These are phyloP conservation scores for Ameiurus melas DNA, from an alignment of 2,113 vertebrate genomes.

Conservation along the genomic window DNA sequence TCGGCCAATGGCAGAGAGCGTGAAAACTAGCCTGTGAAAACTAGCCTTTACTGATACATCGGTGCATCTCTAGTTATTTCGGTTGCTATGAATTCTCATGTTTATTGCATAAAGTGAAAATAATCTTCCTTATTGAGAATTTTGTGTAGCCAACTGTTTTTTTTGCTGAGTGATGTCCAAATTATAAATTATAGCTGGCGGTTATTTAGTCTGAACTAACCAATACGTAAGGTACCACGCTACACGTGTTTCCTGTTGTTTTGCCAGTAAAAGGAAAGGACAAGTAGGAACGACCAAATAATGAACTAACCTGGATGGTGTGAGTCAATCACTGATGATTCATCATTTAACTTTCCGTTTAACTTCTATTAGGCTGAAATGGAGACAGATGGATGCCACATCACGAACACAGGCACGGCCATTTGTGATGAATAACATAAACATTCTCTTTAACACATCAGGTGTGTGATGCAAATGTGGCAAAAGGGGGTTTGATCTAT, in stretches of 20 bases:
- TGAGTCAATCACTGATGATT: slow-evolving; percentile 1
- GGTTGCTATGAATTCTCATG: no score
- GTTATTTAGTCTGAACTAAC: no score
- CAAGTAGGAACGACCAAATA: not conserved
- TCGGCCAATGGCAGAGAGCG: no score
- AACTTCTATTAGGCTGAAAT: not conserved
- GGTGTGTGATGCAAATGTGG: slow-evolving; percentile 38
- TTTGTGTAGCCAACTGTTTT: no score
- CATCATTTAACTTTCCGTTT: not conserved
- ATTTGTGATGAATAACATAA: slow-evolving; percentile 10
- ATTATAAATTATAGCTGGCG: no score
- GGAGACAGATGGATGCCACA: not conserved
- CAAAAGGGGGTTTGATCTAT: not conserved
- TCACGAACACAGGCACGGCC: not conserved
- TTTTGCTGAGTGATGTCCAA: no score
- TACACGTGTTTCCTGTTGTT: not conserved
- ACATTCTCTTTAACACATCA: not conserved
- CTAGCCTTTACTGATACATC: no score
- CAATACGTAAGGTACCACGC: no score
- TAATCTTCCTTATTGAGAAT: no score
- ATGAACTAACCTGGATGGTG: not conserved
- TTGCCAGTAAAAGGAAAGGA: not conserved
- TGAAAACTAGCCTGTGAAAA: no score
- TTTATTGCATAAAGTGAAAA: no score
- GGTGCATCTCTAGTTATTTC: no score